Percentiles rank a stretch among this genome's conserved stretches.
These are phyloP conservation scores for Drosophila obscura DNA, from an alignment of 1,140 invertebrate genomes.

Conservation along the genomic window DNA sequence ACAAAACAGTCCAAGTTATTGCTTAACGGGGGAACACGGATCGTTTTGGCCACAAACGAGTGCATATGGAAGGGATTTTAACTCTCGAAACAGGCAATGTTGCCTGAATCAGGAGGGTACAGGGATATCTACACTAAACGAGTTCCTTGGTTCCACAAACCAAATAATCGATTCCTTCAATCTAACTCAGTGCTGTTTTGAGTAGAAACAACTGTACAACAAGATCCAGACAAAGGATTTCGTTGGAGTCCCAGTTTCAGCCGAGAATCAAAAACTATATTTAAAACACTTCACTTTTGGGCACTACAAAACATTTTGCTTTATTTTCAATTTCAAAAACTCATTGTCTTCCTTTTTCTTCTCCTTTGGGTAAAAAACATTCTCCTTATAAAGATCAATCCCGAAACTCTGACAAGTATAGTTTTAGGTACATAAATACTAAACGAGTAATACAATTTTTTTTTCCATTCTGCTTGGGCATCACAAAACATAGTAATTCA, in stretches of 20 bases:
- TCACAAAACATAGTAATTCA: conserved; percentile 55
- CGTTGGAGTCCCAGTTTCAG: no score
- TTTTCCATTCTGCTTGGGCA: conserved; percentile 44
- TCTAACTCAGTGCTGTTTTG: no score
- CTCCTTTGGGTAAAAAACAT: conserved; percentile 25
- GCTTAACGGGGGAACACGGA: conserved; percentile 3
- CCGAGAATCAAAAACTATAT: background rate
- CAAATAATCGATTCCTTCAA: no score
- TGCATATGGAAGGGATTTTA: no score
- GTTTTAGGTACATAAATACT: conserved; percentile 68
- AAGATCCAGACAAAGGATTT: no score
- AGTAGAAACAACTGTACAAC: no score
- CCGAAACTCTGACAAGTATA: conserved; percentile 43
- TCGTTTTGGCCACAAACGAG: no score
- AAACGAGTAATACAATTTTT: conserved; percentile 71
- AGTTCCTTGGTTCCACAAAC: no score
- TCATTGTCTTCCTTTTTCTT: conserved; percentile 14
- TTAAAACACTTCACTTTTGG: conserved; percentile 22
- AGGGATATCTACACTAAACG: no score
- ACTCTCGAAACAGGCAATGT: no score
- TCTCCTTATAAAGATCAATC: conserved; percentile 45
- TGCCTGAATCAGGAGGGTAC: no score
- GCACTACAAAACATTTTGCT: conserved; percentile 70
- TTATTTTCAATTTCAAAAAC: conserved; percentile 57
- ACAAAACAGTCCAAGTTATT: conserved; percentile 36